Base-by-base conservation (phyloP, 2,888 invertebrate species). In the Lithophane leautieri region DNA sequence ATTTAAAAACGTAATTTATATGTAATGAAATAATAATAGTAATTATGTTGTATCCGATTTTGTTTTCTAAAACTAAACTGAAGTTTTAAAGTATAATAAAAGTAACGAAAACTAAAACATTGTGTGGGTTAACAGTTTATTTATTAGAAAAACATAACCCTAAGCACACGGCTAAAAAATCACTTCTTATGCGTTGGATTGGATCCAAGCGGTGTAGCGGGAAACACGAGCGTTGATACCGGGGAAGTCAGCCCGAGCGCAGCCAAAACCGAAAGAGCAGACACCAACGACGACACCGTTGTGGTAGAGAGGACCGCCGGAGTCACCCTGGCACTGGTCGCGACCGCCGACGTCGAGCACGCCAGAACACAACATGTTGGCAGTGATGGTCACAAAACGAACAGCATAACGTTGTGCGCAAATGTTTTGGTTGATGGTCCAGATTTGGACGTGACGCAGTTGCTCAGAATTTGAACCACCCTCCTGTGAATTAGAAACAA, bases 271-370 rank as follows among this genome's bases (percentile, higher is more conserved):
- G 82, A 85, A 93, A 9, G 93, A 93, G 79, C 88, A 87, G 56
- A 93, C 86, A 65, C 93, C 93, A 12, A 93, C 91, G 11, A 94
- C 86, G 4, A 92, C 78, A 6, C 79, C 76, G 72, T 92, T 92
- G 88, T 94, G 94, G 83, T 92, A 88, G 16, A 94, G 90, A 52
- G 95, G 94, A 56, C 94, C 92, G 2, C 94, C 95, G 42, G 92
- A 91, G 84, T 94, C 95, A 3, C 93, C 93, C 73, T 90, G 90
- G 89, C 95, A 95, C 88, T 93, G 93, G 79, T 92, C 94, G 42
- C 94, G 93, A 47, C 94, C 94, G 8, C 94, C 54, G 11, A 4
- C 94, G 0, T 92, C 91, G 76, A 90, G 61, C 89, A 90, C 63
- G 72, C 89, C 78, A 83, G 90, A 56, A 80, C 89, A 78, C 87